Base-by-base conservation (phyloP, 2,888 invertebrate genomes). In the Melinaea marsaeus region DNA sequence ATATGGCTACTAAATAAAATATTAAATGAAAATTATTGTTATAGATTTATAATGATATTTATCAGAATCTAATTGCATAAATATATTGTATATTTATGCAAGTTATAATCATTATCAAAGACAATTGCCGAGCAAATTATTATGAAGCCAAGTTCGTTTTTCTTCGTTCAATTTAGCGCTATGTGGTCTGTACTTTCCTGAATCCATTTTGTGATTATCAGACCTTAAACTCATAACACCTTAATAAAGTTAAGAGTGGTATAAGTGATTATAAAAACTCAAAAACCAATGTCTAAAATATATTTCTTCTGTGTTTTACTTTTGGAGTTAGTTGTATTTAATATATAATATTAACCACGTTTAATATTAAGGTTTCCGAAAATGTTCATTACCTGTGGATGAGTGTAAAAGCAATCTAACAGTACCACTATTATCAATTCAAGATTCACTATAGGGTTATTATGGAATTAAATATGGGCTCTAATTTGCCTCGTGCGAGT, bases 201-300 rank as follows among this genome's bases (percentile, higher is more conserved):
- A 51, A 99, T 92, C 99, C 99, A 99, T 89, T 99, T 99, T 4
- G 99, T 98, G 37, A 99, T 99, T 42, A 99, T 89, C 0, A 99
- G 93, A 11, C 99, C 99, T 88, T 99, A 99, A 3, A 99, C 98
- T 6, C 99, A 99, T 0, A 99, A 99, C 99, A 13, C 99, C 99
- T 79, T 97, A 48, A 55, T 59, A 22, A 51, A 56, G 32, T 57
- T 51, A 54, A 34, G 33, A 61, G 37, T 13, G 7, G 58, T 62
- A 47, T 46, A 57, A 60, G 37, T 60, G 54, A 55, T 57, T 42
- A 45, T 58, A 60, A 58, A 61, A 57, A 60, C 59, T 56, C 47
- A 58, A 22, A 22, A 22, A 22, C 22, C 22, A 22, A 22, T 22
- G 22, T 22, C 22, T 22, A 22, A 22, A 22, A 22, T 22, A 22